Conservation (phyloP, 2,888 invertebrate genomes). For the Arge pagana region DNA sequence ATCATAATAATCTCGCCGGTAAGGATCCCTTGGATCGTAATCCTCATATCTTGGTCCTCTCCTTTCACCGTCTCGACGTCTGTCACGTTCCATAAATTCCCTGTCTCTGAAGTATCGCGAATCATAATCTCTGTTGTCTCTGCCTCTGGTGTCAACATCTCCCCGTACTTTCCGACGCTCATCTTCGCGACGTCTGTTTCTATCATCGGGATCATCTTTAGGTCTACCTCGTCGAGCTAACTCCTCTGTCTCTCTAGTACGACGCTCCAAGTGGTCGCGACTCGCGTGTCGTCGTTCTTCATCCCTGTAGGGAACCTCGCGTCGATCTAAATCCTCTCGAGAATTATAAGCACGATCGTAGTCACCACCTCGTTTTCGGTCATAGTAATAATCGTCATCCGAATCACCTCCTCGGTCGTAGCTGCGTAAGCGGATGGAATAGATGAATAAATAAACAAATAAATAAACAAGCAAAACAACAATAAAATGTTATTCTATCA, state of each 20-base stretch:
- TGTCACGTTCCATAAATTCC: conserved; percentile 48
- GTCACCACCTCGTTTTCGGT: conserved; percentile 48
- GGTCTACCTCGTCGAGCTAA: conserved; percentile 44
- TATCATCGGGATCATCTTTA: conserved; percentile 50
- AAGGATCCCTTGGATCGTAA: conserved; percentile 48
- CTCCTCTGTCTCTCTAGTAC: conserved; percentile 47
- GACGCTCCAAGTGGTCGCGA: conserved; percentile 51
- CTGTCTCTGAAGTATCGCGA: conserved; percentile 44
- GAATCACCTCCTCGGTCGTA: conserved; percentile 53
- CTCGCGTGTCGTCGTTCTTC: conserved; percentile 49
- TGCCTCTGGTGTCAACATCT: conserved; percentile 40
- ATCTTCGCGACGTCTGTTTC: conserved; percentile 46
- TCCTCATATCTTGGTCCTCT: conserved; percentile 50
- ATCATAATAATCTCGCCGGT: conserved; percentile 51
- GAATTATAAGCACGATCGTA: conserved; percentile 49
- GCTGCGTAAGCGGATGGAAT: conserved; percentile 31
- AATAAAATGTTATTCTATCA: conserved; percentile 14
- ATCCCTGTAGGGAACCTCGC: conserved; percentile 47
- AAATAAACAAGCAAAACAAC: conserved; percentile 11
- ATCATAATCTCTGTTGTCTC: conserved; percentile 43
- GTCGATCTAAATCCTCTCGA: conserved; percentile 52
- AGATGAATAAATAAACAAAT: too few species aligned
- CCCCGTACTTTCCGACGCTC: conserved; percentile 44
- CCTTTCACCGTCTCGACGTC: conserved; percentile 48
- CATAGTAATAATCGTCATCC: conserved; percentile 54